These are phyloP conservation scores for Argynnis bischoffii DNA, from an alignment of 2,888 invertebrate genomes.

Conservation along the genomic window DNA sequence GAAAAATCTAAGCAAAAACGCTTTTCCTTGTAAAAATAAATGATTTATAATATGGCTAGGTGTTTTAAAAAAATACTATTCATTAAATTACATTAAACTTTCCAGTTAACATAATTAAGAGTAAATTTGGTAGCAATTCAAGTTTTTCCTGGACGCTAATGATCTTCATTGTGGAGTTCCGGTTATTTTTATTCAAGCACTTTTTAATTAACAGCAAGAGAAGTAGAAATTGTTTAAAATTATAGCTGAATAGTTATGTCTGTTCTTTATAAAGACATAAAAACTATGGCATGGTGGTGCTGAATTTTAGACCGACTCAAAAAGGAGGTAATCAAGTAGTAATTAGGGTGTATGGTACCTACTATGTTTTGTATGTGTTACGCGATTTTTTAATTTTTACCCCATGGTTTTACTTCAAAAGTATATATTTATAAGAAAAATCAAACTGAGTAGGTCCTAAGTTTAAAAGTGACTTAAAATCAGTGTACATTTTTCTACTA, in stretches of 20 bases:
- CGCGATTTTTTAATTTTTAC: too few species aligned
- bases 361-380: too few species aligned
- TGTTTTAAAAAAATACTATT: not conserved
- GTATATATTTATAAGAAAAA: too few species aligned
- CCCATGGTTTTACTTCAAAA: too few species aligned
- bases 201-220: constrained; percentile 43
- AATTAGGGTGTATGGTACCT: too few species aligned
- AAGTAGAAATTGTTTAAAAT: constrained; percentile 30
- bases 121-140: constrained; percentile 62
- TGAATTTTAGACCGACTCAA: too few species aligned
- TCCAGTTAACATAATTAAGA: constrained; percentile 59
- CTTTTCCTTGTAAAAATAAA: too few species aligned
- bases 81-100: constrained; percentile 3
- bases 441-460: too few species aligned
- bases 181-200: constrained; percentile 54
- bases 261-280: not conserved
- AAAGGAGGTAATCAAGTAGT: too few species aligned
- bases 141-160: constrained; percentile 51
- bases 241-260: constrained; percentile 12
- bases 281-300: not conserved
- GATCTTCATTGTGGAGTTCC: constrained; percentile 58
- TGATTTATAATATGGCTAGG: not conserved
- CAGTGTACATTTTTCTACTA: too few species aligned
- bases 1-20: too few species aligned
- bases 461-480: too few species aligned